Percentiles rank a stretch among this genome's conserved stretches.
Conservation (phyloP, 1,140 invertebrate genomes). For the Drepana arcuata region DNA sequence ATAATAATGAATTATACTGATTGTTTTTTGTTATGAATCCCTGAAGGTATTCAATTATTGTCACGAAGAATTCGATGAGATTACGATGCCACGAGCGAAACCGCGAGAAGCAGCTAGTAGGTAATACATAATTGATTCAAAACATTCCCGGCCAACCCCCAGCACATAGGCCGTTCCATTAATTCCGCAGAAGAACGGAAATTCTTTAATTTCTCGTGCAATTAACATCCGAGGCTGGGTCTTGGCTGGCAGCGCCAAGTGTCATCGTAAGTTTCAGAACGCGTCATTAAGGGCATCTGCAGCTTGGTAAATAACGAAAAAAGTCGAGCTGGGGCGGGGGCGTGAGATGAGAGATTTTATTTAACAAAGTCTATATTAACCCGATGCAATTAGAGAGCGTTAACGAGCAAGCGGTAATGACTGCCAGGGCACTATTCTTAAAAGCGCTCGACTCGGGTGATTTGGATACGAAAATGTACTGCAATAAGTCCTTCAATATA, state of each 20-base stretch:
- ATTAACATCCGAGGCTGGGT: slow-evolving; percentile 50
- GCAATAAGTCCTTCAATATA: too few species aligned
- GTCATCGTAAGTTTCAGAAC: slow-evolving; percentile 69
- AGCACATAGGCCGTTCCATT: slow-evolving; percentile 46
- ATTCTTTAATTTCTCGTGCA: slow-evolving; percentile 65
- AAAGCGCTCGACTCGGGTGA: background rate
- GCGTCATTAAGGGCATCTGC: slow-evolving; percentile 70
- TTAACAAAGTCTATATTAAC: slow-evolving; percentile 72
- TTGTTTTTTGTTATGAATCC: too few species aligned
- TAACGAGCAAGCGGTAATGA: slow-evolving; percentile 69
- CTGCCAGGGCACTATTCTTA: slow-evolving; percentile 43
- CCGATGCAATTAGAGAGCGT: slow-evolving; percentile 69
- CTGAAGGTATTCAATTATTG: too few species aligned
- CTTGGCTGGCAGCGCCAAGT: slow-evolving; percentile 49
- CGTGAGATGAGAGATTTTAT: slow-evolving; percentile 64
- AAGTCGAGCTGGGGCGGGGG: slow-evolving; percentile 21
- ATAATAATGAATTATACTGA: too few species aligned
- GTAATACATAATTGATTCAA: slow-evolving; percentile 9
- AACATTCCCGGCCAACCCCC: slow-evolving; percentile 18
- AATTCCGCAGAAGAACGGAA: slow-evolving; percentile 43
- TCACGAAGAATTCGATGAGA: too few species aligned
- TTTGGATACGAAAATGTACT: too few species aligned
- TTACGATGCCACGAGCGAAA: too few species aligned
- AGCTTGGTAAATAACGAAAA: slow-evolving; percentile 67
- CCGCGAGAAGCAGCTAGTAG: too few species aligned